Evolutionary conservation across 2,113 vertebrate species (phyloP).

Genomic region (Apteryx owenii): DNA sequence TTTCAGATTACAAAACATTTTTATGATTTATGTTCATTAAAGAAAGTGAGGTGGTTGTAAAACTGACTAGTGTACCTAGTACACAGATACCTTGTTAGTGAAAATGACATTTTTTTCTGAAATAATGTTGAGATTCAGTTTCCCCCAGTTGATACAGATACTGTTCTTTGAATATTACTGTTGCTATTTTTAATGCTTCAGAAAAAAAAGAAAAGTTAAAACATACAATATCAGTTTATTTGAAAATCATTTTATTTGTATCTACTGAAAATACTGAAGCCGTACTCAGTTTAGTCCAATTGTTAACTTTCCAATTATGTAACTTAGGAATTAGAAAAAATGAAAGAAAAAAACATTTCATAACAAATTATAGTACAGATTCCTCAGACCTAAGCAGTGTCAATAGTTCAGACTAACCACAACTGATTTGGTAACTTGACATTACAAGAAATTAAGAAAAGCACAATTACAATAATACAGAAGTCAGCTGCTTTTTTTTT

Average conservation of each 20-base stretch:
- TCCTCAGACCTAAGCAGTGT: background rate
- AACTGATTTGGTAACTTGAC: background rate
- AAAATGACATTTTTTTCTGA: background rate
- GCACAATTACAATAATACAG: background rate
- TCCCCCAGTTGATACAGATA: background rate
- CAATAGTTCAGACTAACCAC: background rate
- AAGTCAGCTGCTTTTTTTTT: conserved; percentile 4
- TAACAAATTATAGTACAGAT: background rate
- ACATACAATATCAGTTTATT: background rate
- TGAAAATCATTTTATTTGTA: background rate
- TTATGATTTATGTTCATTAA: background rate
- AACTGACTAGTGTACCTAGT: background rate
- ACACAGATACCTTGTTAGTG: background rate
- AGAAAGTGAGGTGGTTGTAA: background rate
- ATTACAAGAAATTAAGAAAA: background rate
- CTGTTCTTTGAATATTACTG: background rate
- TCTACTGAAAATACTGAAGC: background rate
- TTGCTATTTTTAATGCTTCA: background rate
- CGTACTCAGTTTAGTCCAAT: background rate
- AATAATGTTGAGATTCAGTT: background rate
- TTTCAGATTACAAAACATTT: background rate
- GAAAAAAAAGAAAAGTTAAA: background rate
- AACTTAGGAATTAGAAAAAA: background rate
- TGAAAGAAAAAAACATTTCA: background rate
- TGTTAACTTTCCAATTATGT: background rate